Evolutionary conservation across 2,888 invertebrate genomes (phyloP), one percentile per base, ranked within the genome.

Genomic region (Lasioglossum morio): DNA sequence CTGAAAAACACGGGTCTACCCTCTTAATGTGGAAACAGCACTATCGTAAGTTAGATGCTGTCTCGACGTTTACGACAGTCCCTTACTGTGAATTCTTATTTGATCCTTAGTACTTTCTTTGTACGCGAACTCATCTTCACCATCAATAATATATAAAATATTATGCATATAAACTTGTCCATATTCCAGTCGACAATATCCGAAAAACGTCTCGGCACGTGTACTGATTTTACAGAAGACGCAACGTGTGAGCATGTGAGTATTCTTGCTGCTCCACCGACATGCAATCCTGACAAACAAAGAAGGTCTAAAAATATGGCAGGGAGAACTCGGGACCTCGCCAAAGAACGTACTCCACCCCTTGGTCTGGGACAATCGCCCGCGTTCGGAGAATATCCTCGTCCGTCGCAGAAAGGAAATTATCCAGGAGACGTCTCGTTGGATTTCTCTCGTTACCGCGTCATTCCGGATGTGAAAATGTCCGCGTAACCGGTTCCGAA

Each of bases 351-450:
- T 14, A 7, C 16, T 37, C 46, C n/a, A 2, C 4, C n/a, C 14
- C 27, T 12, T 27, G 19, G 37, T 27, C 72, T 10, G 14, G 63
- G 75, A 88, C 81, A 84, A 88, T 84, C 82, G 86, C 73, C 48
- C 74, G 53, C 77, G 79, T 57, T 19, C 60, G 43, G 46, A 63
- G 85, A 85, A 79, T 73, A 84, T 82, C 80, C 87, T 87, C 87
- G 84, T 85, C 73, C 78, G 86, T 87, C 83, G 80, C 81, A 81
- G 83, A 87, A 86, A 88, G 89, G 90, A 90, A 90, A 90, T 90
- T 90, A 87, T 87, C 88, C 90, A 86, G 89, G 89, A 88, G 89
- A 88, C 91, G 89, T 90, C 90, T 90, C 89, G 91, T 90, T 85
- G 90, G 88, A 90, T 90, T 90, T 89, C 90, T 89, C 90, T 89